These are phyloP conservation scores for Drosophila ogumai DNA, from an alignment of 1,140 invertebrate genomes.

Conservation along the genomic window DNA sequence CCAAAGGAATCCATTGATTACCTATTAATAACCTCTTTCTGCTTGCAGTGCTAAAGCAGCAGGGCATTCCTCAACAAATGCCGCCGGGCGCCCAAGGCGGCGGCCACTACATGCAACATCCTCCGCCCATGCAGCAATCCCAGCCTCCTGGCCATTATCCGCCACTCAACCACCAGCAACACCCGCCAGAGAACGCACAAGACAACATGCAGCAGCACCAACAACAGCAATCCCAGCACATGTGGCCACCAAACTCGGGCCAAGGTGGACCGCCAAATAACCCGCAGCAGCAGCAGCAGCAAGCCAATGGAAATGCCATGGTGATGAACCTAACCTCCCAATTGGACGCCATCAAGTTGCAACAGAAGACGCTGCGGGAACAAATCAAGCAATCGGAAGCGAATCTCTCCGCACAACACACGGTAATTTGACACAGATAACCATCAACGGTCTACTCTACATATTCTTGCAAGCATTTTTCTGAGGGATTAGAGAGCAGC, in stretches of 20 bases:
- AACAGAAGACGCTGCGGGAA: conserved; percentile 93
- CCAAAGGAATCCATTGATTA: background rate
- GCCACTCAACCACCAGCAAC: conserved; percentile 52
- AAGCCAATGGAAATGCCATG: conserved; percentile 59
- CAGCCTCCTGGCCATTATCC: conserved; percentile 60
- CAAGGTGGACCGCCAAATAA: conserved; percentile 18
- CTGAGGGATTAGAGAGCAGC: conserved; percentile 27
- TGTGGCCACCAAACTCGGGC: conserved; percentile 55
- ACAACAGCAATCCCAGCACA: conserved; percentile 50
- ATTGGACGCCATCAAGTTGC: conserved; percentile 87
- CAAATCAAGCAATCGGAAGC: conserved; percentile 97
- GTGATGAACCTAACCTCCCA: conserved; percentile 81
- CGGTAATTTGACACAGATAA: conserved; percentile 86
- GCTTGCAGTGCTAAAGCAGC: conserved; percentile 85
- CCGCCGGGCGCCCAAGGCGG: conserved; percentile 27
- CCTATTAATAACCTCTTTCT: background rate
- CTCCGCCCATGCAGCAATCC: conserved; percentile 69
- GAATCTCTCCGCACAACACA: conserved; percentile 97
- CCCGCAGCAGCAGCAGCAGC: conserved; percentile 8
- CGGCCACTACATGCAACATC: conserved; percentile 56
- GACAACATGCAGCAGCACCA: conserved; percentile 58
- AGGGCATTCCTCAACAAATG: conserved; percentile 57
- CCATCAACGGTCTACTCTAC: conserved; percentile 40
- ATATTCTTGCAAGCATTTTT: conserved; percentile 35
- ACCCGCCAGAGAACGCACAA: conserved; percentile 38